phyloP scores from a whole-genome alignment of 2,888 invertebrate genomes.

The Uloborus plumipes region DNA sequence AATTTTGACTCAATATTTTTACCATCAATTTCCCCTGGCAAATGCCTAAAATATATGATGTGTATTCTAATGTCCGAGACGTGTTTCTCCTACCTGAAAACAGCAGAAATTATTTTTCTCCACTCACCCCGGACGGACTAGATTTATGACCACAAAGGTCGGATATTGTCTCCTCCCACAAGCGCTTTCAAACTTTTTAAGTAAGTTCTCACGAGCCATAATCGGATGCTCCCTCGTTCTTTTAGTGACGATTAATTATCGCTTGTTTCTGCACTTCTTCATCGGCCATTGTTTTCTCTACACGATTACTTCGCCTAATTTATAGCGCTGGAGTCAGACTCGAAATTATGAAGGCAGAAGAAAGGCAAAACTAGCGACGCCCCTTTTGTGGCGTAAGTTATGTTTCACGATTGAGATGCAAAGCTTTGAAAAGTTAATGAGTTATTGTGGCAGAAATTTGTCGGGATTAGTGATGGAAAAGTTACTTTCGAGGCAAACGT shows the following conservation, averaged over 20 bases:
- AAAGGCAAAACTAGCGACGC: neutral
- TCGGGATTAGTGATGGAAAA: neutral
- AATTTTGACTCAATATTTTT: too few species aligned
- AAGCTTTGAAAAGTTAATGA: neutral
- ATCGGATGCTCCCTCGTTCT: conserved; percentile 27
- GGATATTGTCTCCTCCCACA: conserved; percentile 32
- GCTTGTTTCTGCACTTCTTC: conserved; percentile 27
- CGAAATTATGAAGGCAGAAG: neutral
- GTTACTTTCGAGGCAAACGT: neutral
- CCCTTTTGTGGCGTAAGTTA: neutral
- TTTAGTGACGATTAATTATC: conserved; percentile 35
- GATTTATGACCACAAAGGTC: conserved; percentile 51
- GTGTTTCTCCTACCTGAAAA: conserved; percentile 19
- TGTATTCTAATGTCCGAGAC: neutral
- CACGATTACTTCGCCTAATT: conserved; percentile 30
- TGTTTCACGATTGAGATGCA: neutral
- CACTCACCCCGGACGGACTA: conserved; percentile 4
- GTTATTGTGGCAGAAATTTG: neutral
- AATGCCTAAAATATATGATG: neutral
- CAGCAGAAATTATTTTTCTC: conserved; percentile 8
- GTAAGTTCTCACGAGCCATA: conserved; percentile 37
- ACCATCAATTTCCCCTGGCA: too few species aligned
- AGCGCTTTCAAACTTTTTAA: conserved; percentile 46
- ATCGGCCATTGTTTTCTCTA: conserved; percentile 24
- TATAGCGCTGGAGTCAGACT: conserved; percentile 15